Conservation (phyloP, 2,888 invertebrate genomes). For the Cephalotes varians region DNA sequence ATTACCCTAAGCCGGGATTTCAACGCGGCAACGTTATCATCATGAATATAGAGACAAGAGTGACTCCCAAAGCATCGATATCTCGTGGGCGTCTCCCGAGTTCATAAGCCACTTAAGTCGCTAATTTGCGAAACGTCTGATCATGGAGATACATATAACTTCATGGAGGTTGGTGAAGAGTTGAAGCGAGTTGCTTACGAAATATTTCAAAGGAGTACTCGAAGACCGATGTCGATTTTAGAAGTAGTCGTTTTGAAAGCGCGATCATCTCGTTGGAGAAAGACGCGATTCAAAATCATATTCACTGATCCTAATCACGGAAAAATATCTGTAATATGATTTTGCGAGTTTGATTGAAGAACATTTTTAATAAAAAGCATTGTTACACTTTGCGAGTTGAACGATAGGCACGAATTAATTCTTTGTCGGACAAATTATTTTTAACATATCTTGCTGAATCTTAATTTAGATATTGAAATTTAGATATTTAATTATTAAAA, state of each 20-base stretch:
- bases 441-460: no score
- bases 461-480: no score
- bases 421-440: no score
- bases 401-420: no score
- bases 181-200: background rate
- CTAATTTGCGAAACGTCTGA: conserved; percentile 55
- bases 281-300: background rate
- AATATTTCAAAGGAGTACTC: conserved; percentile 1
- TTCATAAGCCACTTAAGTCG: conserved; percentile 55
- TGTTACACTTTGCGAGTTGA: no score
- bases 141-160: conserved; percentile 11
- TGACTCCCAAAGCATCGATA: conserved; percentile 39
- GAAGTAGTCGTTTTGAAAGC: background rate
- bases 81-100: conserved; percentile 15
- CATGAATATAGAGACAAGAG: conserved; percentile 33
- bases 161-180: background rate
- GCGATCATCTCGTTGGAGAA: background rate
- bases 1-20: conserved; percentile 47
- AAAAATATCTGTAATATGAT: background rate
- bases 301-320: background rate
- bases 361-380: no score
- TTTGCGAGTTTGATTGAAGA: background rate
- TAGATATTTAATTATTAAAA: no score
- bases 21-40: conserved; percentile 44
- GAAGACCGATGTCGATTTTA: background rate